Conservation (phyloP, 92 coral and sea anemone genomes). For the Ricordea florida region DNA sequence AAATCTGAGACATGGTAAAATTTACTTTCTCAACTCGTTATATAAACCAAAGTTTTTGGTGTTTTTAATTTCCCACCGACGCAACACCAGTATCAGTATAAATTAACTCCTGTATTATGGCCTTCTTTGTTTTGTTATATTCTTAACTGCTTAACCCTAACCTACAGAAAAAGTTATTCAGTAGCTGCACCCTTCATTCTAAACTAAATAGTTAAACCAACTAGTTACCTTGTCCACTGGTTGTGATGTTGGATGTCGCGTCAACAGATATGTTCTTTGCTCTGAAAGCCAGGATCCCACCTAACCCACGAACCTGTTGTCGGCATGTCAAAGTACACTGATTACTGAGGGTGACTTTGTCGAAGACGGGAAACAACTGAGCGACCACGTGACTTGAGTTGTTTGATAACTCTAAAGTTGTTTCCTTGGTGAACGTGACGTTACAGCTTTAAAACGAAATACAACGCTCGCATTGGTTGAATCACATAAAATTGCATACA, state of each 20-base stretch:
- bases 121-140: too few relatives aligned
- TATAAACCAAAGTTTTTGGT: too few relatives aligned
- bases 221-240: conserved; percentile 35
- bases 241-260: conserved; percentile 42
- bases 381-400: conserved; percentile 34
- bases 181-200: too few relatives aligned
- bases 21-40: too few relatives aligned
- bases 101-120: too few relatives aligned
- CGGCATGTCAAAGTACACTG: conserved; percentile 40
- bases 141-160: too few relatives aligned
- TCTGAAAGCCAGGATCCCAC: conserved; percentile 63
- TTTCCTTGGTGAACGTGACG: conserved; percentile 2
- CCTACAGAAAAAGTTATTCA: too few relatives aligned
- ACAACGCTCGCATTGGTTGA: background rate
- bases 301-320: conserved; percentile 16
- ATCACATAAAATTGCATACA: too few relatives aligned
- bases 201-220: too few relatives aligned
- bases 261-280: conserved; percentile 53
- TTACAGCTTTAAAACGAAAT: conserved; percentile 17
- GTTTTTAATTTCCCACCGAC: too few relatives aligned
- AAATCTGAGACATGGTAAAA: too few relatives aligned
- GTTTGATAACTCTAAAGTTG: background rate
- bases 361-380: conserved; percentile 49
- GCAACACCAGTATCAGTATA: too few relatives aligned
- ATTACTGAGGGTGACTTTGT: conserved; percentile 41